Evolutionary conservation across 1,140 invertebrate species (phyloP), one percentile per base, ranked within the genome.

Genomic region (Pemphigus obesinymphae): DNA sequence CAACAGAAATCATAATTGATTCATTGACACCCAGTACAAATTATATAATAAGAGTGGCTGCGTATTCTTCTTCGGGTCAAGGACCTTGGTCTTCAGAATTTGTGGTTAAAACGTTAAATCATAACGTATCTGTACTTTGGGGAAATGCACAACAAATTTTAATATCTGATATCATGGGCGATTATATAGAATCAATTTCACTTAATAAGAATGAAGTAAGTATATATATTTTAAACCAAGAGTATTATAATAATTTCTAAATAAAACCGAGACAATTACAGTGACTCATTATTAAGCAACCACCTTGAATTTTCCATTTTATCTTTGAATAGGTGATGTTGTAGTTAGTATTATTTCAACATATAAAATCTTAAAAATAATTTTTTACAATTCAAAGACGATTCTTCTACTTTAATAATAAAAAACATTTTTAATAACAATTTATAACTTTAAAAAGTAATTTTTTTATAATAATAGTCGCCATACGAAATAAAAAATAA

Each of bases 11-110:
- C 48, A 89, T 90, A 0, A 90, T 95, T 31, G 88, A 90, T 78
- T 89, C 91, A 82, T 88, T 97, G 7, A 87, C 90, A 83, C 90
- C 93, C 84, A 90, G 92, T 82, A 92, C 93, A 11, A 89, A 91
- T 82, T 97, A 97, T 86, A 87, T 90, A 2, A 90, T 97, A 23
- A 92, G 92, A 86, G 92, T 94, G 3, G 90, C 93, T 26, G 94
- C 94, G 0, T 92, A 92, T 68, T 95, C 93, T 2, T 86, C 88
- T 63, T 91, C 91, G 0, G 95, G 94, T 1, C 89, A 92, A 92
- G 91, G 93, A 78, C 91, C 94, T 1, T 96, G 94, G 93, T 96
- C 94, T 66, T 90, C 88, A 3, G 91, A 91, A 86, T 92, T 94
- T 82, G 86, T 88, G 0, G 91, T 92, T 1, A 91, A 89, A 85